These are phyloP conservation scores for Sus cebifrons DNA, from an alignment of 2,797 vertebrate species.

Conservation along the genomic window DNA sequence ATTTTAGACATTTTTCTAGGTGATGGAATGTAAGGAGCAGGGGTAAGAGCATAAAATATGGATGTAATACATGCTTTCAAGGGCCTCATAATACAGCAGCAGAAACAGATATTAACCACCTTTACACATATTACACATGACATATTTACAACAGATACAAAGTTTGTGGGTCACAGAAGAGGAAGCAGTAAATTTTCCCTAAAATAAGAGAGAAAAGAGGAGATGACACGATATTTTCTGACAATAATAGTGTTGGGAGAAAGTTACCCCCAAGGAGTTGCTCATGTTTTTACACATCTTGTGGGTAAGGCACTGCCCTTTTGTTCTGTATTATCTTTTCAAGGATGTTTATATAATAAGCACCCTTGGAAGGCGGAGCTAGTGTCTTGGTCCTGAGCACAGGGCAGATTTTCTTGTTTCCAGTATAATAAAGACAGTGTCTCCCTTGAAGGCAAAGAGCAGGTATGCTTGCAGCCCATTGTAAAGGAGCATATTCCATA, in stretches of 20 bases:
- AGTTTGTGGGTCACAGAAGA: background rate
- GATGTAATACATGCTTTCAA: background rate
- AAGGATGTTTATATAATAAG: background rate
- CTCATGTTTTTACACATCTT: background rate
- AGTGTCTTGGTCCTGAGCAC: background rate
- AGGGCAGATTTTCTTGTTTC: slow-evolving; percentile 36
- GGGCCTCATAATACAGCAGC: background rate
- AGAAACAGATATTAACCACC: background rate
- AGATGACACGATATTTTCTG: background rate
- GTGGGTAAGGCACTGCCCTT: background rate
- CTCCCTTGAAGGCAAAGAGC: background rate
- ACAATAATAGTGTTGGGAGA: background rate
- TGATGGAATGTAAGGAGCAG: background rate
- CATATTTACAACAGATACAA: background rate
- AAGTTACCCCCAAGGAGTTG: background rate
- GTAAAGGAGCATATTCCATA: background rate
- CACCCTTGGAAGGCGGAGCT: background rate
- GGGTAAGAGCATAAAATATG: background rate
- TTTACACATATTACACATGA: background rate
- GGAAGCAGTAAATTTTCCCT: background rate
- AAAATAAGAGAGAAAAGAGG: background rate
- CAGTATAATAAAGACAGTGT: background rate
- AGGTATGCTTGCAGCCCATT: background rate
- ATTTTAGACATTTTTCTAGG: background rate
- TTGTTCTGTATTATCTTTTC: background rate